phyloP scores from a whole-genome alignment of 1,140 invertebrate species.

The Armadillidium nasatum region DNA sequence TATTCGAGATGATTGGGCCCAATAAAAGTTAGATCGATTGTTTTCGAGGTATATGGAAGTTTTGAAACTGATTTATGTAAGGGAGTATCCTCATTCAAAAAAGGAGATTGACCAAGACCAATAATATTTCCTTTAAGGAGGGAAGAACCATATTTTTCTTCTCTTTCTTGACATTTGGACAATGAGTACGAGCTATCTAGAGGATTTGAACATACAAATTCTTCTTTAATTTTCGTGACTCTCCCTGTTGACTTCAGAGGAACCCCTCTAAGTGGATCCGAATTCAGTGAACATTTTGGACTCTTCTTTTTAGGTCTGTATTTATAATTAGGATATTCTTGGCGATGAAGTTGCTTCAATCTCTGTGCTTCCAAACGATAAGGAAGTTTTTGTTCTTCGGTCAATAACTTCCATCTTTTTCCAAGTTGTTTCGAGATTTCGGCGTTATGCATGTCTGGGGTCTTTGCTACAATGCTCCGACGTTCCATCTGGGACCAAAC shows the following conservation, averaged over 20 bases:
- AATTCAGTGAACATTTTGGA: conserved; percentile 33
- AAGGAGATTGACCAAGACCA: not conserved
- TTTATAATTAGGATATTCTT: conserved; percentile 96
- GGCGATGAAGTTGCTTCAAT: conserved; percentile 80
- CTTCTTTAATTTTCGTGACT: not conserved
- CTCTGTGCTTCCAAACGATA: conserved; percentile 91
- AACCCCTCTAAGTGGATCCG: not conserved
- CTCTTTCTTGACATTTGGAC: not conserved
- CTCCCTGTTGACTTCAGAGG: not conserved
- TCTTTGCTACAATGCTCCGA: conserved; percentile 84
- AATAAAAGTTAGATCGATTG: not conserved
- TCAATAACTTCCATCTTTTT: conserved; percentile 78
- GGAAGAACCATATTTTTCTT: not conserved
- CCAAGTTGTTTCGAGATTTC: conserved; percentile 90
- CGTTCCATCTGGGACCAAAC: conserved; percentile 93
- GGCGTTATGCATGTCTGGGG: conserved; percentile 93
- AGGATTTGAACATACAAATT: not conserved
- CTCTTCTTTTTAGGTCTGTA: conserved; percentile 90
- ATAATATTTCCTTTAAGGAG: not conserved
- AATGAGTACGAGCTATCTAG: not conserved
- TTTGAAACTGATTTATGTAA: not conserved
- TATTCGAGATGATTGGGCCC: not conserved
- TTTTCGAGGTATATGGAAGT: not conserved
- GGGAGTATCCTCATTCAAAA: too few relatives aligned
- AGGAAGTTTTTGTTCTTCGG: conserved; percentile 80